A percentile compares a stretch with the other conserved stretches of the same genome.
phyloP scores from a whole-genome alignment of 2,113 vertebrate species.

The Leucopternis melanops region DNA sequence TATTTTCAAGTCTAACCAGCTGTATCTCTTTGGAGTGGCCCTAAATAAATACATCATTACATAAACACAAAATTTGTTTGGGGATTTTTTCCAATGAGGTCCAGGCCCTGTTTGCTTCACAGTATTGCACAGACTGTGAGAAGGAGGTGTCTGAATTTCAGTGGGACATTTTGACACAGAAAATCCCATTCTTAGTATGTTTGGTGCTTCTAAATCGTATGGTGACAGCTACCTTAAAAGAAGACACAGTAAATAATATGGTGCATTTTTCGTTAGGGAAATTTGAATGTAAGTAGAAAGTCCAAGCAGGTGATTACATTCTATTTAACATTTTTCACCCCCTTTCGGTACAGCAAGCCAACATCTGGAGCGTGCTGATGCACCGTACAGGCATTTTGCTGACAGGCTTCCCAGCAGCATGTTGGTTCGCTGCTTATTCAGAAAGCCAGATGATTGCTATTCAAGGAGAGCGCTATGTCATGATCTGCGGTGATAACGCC shows the following conservation, averaged over 20 bases:
- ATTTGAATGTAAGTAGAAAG: neutral
- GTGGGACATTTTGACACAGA: constrained; percentile 50
- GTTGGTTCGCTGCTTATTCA: neutral
- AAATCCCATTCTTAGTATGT: constrained; percentile 43
- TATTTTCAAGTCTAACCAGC: constrained; percentile 52
- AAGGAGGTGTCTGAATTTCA: constrained; percentile 63
- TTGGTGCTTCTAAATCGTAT: neutral
- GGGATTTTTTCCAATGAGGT: constrained; percentile 28
- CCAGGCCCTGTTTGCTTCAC: neutral
- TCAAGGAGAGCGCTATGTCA: neutral
- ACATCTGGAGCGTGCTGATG: neutral
- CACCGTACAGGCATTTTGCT: neutral
- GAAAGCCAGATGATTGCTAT: neutral
- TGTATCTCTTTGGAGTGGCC: constrained; percentile 13
- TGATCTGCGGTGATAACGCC: neutral
- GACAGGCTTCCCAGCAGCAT: neutral
- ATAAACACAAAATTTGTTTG: constrained; percentile 40
- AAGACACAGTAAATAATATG: neutral
- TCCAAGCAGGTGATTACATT: neutral
- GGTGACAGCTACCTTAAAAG: constrained; percentile 18
- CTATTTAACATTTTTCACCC: neutral
- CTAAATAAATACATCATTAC: constrained; percentile 44
- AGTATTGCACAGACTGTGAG: constrained; percentile 56
- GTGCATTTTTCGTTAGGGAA: neutral
- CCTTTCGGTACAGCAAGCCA: neutral